phyloP scores from a whole-genome alignment of 35 echinoderm and acorn worm genomes.

The Apostichopus japonicus region DNA sequence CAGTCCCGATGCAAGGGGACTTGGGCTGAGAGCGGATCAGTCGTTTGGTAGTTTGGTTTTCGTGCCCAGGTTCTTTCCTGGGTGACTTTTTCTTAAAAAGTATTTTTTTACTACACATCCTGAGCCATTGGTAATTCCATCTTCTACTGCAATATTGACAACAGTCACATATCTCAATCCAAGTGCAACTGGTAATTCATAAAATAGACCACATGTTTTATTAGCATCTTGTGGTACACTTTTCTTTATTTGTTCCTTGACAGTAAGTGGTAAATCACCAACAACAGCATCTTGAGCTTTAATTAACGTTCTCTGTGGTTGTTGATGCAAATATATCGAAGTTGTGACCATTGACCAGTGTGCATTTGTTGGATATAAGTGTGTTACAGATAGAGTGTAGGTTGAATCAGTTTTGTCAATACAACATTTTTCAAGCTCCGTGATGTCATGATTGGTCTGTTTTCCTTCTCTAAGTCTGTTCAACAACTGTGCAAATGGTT shows the following conservation, averaged over 20 bases:
- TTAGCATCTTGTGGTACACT: neutral
- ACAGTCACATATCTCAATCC: slow-evolving; percentile 35
- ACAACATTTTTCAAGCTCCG: neutral
- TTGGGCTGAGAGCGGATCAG: too few relatives aligned
- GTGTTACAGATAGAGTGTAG: neutral
- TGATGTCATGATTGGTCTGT: slow-evolving; percentile 23
- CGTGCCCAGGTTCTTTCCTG: too few relatives aligned
- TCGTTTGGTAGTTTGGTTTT: too few relatives aligned
- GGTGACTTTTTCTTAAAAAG: too few relatives aligned
- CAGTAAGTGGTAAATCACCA: neutral
- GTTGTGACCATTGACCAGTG: slow-evolving; percentile 28
- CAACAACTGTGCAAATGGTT: slow-evolving; percentile 23
- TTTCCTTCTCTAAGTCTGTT: slow-evolving; percentile 36
- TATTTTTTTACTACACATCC: slow-evolving; percentile 29
- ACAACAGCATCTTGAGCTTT: neutral
- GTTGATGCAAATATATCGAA: neutral
- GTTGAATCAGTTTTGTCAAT: neutral
- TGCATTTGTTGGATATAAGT: slow-evolving; percentile 34
- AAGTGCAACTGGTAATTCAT: neutral
- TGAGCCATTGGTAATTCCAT: slow-evolving; percentile 53
- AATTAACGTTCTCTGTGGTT: neutral
- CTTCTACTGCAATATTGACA: slow-evolving; percentile 48
- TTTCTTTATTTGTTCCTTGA: neutral
- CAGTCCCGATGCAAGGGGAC: too few relatives aligned
- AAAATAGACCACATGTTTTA: neutral